Percentiles rank a stretch among this genome's conserved stretches.
These are phyloP conservation scores for Spheniscus mendiculus DNA, from an alignment of 2,113 vertebrate genomes.

Conservation along the genomic window DNA sequence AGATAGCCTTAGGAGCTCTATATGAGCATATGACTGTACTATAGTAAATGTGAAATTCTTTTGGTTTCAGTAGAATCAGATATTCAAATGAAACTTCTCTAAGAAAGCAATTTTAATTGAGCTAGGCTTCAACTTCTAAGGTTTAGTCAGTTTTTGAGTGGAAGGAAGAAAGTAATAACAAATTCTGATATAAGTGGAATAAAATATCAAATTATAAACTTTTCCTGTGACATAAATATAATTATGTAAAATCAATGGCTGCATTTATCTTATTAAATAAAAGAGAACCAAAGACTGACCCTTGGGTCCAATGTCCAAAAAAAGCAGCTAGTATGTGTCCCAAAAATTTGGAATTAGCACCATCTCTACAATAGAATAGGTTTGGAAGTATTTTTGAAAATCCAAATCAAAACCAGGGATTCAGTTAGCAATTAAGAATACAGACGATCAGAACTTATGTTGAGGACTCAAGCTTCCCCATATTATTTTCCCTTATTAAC, in stretches of 20 bases:
- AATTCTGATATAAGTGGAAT: background rate
- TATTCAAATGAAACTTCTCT: background rate
- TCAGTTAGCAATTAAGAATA: background rate
- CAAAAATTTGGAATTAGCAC: background rate
- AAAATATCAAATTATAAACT: background rate
- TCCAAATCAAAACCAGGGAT: background rate
- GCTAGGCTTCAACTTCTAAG: background rate
- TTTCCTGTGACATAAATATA: background rate
- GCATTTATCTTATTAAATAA: background rate
- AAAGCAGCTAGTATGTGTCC: background rate
- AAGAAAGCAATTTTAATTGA: background rate
- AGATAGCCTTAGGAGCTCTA: background rate
- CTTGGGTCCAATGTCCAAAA: background rate
- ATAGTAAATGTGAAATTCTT: background rate
- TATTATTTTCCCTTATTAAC: background rate
- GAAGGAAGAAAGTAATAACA: background rate
- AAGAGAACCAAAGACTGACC: background rate
- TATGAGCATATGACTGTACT: background rate
- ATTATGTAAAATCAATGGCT: background rate
- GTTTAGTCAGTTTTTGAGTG: background rate
- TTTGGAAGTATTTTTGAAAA: background rate
- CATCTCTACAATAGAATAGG: background rate
- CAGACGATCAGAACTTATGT: background rate
- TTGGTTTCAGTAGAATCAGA: background rate
- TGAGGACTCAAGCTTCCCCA: background rate